phyloP scores from a whole-genome alignment of 2,113 vertebrate species.

The Cettia cetti region DNA sequence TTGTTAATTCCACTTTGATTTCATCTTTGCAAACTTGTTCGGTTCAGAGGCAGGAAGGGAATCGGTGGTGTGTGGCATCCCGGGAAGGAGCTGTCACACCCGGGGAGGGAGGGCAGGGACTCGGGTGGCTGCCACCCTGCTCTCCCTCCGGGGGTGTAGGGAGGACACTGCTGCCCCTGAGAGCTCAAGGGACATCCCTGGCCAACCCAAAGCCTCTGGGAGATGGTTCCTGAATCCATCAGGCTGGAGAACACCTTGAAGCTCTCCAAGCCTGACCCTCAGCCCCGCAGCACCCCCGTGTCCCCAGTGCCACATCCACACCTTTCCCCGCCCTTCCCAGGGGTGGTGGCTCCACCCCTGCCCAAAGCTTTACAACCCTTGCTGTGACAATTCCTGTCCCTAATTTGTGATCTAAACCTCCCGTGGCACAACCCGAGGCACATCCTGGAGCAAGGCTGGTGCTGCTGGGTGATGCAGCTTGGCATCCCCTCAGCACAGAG shows the following conservation, averaged over 20 bases:
- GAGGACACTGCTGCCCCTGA: not conserved
- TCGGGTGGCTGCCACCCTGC: accelerated
- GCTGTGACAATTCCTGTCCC: not conserved
- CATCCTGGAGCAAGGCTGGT: not conserved
- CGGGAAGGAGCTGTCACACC: not conserved
- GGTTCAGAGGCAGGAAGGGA: not conserved
- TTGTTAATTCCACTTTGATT: not conserved
- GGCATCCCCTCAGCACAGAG: accelerated
- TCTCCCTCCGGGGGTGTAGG: not conserved
- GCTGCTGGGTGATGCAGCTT: not conserved
- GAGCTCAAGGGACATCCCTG: not conserved
- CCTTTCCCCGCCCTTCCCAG: accelerated
- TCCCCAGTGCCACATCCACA: not conserved
- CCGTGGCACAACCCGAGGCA: accelerated
- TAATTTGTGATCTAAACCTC: not conserved
- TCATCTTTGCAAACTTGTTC: not conserved
- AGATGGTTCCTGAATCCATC: not conserved
- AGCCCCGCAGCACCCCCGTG: not conserved
- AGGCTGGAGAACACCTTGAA: not conserved
- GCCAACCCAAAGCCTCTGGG: not conserved
- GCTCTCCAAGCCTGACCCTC: no score
- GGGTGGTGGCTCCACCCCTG: not conserved
- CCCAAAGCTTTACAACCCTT: not conserved
- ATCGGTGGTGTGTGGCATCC: not conserved
- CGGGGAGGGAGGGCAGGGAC: no score